These are phyloP conservation scores for Staurois parvus DNA, from an alignment of 2,797 vertebrate genomes.

Conservation along the genomic window DNA sequence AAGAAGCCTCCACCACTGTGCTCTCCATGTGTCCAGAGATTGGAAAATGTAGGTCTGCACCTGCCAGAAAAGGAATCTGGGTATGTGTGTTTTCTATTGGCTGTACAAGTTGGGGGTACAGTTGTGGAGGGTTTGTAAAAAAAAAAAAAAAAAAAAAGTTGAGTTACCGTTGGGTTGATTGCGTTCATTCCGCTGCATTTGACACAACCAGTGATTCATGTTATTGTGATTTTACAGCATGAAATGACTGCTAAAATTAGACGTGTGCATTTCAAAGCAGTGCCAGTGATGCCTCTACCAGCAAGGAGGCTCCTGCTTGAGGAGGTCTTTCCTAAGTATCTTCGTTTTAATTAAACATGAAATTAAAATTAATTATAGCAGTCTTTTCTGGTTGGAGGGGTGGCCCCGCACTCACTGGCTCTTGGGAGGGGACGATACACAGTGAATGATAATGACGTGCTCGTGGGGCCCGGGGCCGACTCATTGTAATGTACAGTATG, in stretches of 20 bases:
- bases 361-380: conserved; percentile 59
- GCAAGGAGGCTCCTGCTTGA: conserved; percentile 24
- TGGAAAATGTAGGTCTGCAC: too few relatives aligned
- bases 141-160: too few relatives aligned
- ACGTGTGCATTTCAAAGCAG: background rate
- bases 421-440: conserved; percentile 2
- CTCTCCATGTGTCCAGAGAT: too few relatives aligned
- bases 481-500: conserved; percentile 41
- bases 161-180: background rate
- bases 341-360: conserved; percentile 59
- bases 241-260: background rate
- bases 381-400: conserved; percentile 31
- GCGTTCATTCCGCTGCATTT: background rate
- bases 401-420: conserved; percentile 8
- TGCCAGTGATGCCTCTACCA: conserved; percentile 1
- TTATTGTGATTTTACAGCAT: background rate
- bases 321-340: conserved; percentile 50
- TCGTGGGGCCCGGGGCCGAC: background rate
- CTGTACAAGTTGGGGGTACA: too few relatives aligned
- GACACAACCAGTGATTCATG: background rate
- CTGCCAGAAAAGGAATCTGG: too few relatives aligned
- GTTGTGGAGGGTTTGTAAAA: too few relatives aligned
- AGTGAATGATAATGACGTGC: conserved; percentile 17
- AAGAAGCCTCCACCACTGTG: too few relatives aligned
- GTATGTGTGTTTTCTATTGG: too few relatives aligned